phyloP scores from a whole-genome alignment of 1,140 invertebrate species.

The Pollicipes pollicipes region DNA sequence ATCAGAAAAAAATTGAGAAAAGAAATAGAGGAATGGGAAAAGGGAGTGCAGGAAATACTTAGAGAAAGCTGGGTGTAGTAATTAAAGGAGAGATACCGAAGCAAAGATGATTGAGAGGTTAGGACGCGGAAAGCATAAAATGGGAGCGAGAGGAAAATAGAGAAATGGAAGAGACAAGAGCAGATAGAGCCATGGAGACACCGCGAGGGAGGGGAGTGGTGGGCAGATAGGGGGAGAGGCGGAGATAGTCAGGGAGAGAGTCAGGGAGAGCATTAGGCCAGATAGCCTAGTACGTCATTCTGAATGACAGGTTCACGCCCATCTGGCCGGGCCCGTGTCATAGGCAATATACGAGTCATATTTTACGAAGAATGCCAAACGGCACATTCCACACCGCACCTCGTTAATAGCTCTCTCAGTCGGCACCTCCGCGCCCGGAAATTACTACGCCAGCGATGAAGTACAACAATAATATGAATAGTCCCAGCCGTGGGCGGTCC shows the following conservation, averaged over 20 bases:
- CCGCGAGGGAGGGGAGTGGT: background rate
- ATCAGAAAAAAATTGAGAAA: background rate
- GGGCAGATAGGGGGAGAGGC: slow-evolving; percentile 2
- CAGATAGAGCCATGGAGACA: slow-evolving; percentile 3
- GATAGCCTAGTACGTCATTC: background rate
- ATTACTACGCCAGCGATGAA: too few relatives aligned
- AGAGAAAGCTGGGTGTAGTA: too few relatives aligned
- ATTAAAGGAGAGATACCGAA: background rate
- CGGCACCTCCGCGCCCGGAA: too few relatives aligned
- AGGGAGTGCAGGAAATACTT: background rate
- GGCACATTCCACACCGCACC: too few relatives aligned
- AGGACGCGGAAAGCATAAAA: background rate
- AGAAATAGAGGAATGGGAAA: background rate
- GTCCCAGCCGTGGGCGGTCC: too few relatives aligned
- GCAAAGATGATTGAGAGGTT: background rate
- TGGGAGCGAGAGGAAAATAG: background rate
- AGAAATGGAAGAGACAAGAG: background rate
- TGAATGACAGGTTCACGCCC: background rate
- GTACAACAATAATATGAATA: too few relatives aligned
- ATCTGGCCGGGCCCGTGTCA: too few relatives aligned
- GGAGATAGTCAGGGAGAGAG: slow-evolving; percentile 6
- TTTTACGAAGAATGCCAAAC: too few relatives aligned
- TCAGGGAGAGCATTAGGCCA: background rate
- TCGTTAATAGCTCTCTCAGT: too few relatives aligned
- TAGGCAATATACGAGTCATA: too few relatives aligned